phyloP scores from a whole-genome alignment of 2,797 vertebrate species.

The Poecilia gillii region DNA sequence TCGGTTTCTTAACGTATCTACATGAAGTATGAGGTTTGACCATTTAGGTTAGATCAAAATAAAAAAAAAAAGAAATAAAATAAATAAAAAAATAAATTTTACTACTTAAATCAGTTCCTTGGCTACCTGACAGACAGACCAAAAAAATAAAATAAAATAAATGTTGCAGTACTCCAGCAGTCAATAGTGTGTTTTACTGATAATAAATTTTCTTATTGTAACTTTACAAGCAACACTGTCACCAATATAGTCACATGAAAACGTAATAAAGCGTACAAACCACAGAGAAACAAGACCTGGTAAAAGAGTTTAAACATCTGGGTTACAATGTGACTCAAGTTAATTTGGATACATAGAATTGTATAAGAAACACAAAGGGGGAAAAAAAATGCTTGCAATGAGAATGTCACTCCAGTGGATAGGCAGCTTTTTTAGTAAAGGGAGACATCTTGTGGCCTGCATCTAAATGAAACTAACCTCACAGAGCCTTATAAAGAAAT shows the following conservation, averaged over 20 bases:
- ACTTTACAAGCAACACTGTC: conserved; percentile 12
- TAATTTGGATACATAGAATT: conserved; percentile 23
- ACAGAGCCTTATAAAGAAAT: conserved; percentile 29
- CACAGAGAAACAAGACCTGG: conserved; percentile 5
- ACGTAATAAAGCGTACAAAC: conserved; percentile 5
- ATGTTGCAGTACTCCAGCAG: background rate
- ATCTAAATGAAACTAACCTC: conserved; percentile 62
- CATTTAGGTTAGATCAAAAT: background rate
- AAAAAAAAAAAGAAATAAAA: background rate
- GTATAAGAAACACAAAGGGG: conserved; percentile 3
- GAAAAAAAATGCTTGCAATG: conserved; percentile 25
- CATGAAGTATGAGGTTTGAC: background rate
- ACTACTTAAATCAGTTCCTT: background rate
- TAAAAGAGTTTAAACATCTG: conserved; percentile 2
- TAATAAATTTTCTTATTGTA: background rate
- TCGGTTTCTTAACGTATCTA: background rate
- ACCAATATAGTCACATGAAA: conserved; percentile 26
- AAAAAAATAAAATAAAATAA: background rate
- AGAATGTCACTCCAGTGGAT: conserved; percentile 38
- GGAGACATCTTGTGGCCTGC: conserved; percentile 82
- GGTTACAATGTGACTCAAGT: conserved; percentile 17
- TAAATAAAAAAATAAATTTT: background rate
- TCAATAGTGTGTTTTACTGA: background rate
- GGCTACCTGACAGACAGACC: background rate
- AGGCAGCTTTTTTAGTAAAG: conserved; percentile 72